Percentiles rank a stretch among this genome's conserved stretches.
Conservation (phyloP, 1,140 invertebrate genomes). For the Piezodorus guildinii region DNA sequence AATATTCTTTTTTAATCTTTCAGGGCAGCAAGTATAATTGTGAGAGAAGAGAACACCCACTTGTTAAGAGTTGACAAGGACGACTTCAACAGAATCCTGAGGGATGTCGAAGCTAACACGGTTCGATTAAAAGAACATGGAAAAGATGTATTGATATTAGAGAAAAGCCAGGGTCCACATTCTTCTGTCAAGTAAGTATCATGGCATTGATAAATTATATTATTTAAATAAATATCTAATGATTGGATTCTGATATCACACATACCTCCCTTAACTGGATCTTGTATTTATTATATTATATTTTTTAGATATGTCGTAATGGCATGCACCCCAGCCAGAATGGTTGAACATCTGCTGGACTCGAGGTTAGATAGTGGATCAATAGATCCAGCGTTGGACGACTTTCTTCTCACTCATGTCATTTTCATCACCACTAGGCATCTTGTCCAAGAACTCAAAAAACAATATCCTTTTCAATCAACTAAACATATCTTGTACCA, state of each 20-base stretch:
- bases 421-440: conserved; percentile 72
- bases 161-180: conserved; percentile 45
- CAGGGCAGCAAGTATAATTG: conserved; percentile 73
- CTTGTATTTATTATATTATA: neutral
- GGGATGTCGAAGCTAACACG: conserved; percentile 81
- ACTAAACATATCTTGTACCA: too few relatives aligned
- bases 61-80: conserved; percentile 79
- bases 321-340: conserved; percentile 77
- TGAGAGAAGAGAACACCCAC: conserved; percentile 74
- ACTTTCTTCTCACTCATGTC: conserved; percentile 78
- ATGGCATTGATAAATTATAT: neutral
- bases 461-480: conserved; percentile 56
- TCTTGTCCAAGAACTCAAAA: conserved; percentile 61
- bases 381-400: conserved; percentile 63
- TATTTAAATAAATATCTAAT: neutral
- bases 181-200: neutral
- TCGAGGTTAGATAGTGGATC: conserved; percentile 50
- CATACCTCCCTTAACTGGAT: too few relatives aligned
- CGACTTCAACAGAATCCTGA: conserved; percentile 71
- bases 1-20: conserved; percentile 24
- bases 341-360: conserved; percentile 76
- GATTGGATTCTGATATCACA: too few relatives aligned
- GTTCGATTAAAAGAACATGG: conserved; percentile 77
- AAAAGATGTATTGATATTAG: conserved; percentile 71
- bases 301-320: conserved; percentile 68